A percentile compares a stretch with the other conserved stretches of the same genome.
These are phyloP conservation scores for Spodoptera picta DNA, from an alignment of 2,888 invertebrate species.

Conservation along the genomic window DNA sequence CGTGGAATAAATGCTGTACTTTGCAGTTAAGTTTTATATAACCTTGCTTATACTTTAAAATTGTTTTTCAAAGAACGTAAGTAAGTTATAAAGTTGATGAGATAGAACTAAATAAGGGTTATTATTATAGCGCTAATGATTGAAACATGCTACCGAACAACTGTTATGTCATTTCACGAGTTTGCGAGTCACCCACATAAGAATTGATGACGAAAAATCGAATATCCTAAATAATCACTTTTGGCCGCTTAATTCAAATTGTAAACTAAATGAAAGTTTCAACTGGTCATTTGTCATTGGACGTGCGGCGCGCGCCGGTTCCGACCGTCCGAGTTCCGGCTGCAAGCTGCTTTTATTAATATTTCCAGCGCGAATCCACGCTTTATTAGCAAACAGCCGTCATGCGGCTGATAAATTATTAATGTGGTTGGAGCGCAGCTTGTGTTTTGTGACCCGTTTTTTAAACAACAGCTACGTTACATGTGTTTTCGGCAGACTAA, in stretches of 20 bases:
- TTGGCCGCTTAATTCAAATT: slow-evolving; percentile 78
- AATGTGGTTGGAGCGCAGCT: slow-evolving; percentile 85
- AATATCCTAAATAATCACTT: slow-evolving; percentile 43
- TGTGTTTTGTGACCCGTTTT: slow-evolving; percentile 80
- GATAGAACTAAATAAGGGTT: no score
- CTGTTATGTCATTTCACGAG: no score
- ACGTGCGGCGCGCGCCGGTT: slow-evolving; percentile 64
- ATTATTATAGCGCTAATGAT: no score
- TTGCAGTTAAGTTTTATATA: no score
- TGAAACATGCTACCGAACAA: no score
- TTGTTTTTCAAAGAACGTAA: no score
- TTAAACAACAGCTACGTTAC: slow-evolving; percentile 59
- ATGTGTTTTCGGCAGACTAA: slow-evolving; percentile 59
- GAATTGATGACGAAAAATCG: slow-evolving; percentile 9
- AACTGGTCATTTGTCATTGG: slow-evolving; percentile 85
- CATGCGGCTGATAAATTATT: slow-evolving; percentile 88
- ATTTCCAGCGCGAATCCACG: slow-evolving; percentile 86
- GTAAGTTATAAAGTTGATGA: no score
- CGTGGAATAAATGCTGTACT: no score
- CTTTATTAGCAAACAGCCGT: slow-evolving; percentile 89
- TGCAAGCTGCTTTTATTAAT: slow-evolving; percentile 88
- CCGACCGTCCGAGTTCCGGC: slow-evolving; percentile 78
- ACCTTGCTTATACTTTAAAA: no score
- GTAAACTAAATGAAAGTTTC: slow-evolving; percentile 83
- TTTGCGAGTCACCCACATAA: not conserved